Evolutionary conservation across 2,797 vertebrate species (phyloP).

Genomic region (Betta splendens): DNA sequence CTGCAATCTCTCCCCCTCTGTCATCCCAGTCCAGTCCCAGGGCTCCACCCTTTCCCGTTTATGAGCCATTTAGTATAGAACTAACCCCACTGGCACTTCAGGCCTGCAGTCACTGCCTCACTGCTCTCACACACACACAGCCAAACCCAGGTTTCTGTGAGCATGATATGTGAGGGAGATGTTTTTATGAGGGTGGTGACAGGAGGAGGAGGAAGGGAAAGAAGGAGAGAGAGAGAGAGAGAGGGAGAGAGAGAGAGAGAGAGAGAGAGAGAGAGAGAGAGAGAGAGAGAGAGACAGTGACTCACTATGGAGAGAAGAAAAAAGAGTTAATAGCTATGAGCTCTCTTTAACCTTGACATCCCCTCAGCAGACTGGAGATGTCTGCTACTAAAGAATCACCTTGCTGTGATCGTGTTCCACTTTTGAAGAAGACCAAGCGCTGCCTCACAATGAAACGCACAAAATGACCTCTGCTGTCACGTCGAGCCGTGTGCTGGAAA

Average conservation of each 20-base stretch:
- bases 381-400: slow-evolving; percentile 5
- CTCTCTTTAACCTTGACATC: slow-evolving; percentile 31
- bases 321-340: slow-evolving; percentile 10
- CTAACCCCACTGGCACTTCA: slow-evolving; percentile 14
- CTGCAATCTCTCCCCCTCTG: slow-evolving; percentile 37
- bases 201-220: slow-evolving; percentile 18
- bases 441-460: slow-evolving; percentile 50
- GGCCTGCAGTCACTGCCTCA: slow-evolving; percentile 17
- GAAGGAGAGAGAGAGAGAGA: slow-evolving; percentile 1
- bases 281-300: slow-evolving; percentile 14
- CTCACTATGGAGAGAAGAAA: slow-evolving; percentile 26
- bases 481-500: slow-evolving; percentile 23
- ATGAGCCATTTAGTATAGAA: slow-evolving; percentile 33
- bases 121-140: slow-evolving; percentile 6
- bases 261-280: slow-evolving; percentile 5
- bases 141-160: slow-evolving; percentile 16
- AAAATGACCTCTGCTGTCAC: slow-evolving; percentile 74
- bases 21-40: slow-evolving; percentile 21
- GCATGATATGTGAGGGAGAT: neutral
- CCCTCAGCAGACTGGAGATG: slow-evolving; percentile 4
- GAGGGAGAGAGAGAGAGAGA: slow-evolving; percentile 12
- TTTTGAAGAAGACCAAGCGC: slow-evolving; percentile 29
- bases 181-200: slow-evolving; percentile 22
- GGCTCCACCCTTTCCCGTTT: slow-evolving; percentile 16
- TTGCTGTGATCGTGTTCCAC: neutral